Evolutionary conservation across 2,797 vertebrate species (phyloP), one percentile per base, ranked within the genome.

Genomic region (Aythya fuligula): DNA sequence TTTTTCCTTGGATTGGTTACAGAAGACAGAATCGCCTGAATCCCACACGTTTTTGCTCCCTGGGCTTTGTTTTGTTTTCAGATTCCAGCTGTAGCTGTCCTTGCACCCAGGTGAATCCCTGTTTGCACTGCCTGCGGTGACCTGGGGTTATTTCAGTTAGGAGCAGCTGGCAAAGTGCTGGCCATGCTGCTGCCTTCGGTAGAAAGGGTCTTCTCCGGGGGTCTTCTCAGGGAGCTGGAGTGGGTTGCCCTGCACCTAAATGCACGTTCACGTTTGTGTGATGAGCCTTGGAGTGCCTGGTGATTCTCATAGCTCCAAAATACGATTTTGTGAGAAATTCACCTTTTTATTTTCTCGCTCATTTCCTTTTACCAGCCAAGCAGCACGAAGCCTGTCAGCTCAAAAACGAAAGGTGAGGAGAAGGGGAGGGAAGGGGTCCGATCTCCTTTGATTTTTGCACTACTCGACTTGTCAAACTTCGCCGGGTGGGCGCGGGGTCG

Each of bases 251-350:
- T 7, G 60, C 67, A 41, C 24, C 3, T 8, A 20, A 4, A 20
- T 19, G 17, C 22, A 21, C 5, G 3, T 6, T 61, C 4, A 5
- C 6, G 36, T 34, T 39, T 90, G n/a, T 11, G 47, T 16, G 17
- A 6, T n/a, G 5, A 9, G 3, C 14, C 60, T 32, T 28, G 34
- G 4, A 11, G 2, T 3, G 57, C 4, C 27, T 0, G 62, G 41
- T 22, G 75, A 21, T 34, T 41, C 34, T 12, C 41, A 6, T 51
- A 38, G 80, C 60, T 65, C 71, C 28, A 3, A 25, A 32, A 39
- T 17, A 2, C 2, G 22, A 17, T 1, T n/a, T 2, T 2, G 39
- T 4, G 47, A 34, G 15, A 54, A 51, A 70, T 14, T 34, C 41
- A 0, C 17, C 54, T 41, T 47, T 36, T 30, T 16, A 13, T 34